Base-by-base conservation (phyloP, 2,888 invertebrate genomes). In the Synergus itoensis region DNA sequence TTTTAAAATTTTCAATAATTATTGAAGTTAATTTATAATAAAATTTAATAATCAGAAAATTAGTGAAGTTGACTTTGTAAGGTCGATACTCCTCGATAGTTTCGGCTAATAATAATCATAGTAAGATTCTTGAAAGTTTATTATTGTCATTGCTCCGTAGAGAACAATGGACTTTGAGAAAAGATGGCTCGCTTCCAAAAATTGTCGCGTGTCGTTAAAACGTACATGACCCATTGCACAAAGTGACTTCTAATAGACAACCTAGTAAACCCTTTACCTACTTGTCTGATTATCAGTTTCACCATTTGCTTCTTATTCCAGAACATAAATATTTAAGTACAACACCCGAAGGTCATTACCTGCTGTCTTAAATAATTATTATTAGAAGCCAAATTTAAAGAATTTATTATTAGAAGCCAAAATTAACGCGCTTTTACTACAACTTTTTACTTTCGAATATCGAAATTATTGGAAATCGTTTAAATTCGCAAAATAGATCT, bases 211-310 rank as follows among this genome's bases (percentile, higher is more conserved):
- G 78, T 67, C 43, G 18, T 45, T 64, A 76, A 21, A 80, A 77
- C 77, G 64, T 79, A 77, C 62, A 65, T 77, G 69, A 80, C 63
- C 75, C 69, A 67, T 81, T 81, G 78, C 80, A 80, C 80, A 83
- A 83, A 77, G 76, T 79, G 83, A 85, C 83, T 86, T 82, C 83
- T 87, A 86, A 87, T 87, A 86, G 86, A 84, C 86, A 87, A 86
- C 87, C 87, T 82, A 87, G 84, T 87, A 84, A 87, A 86, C 87
- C 82, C 84, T 79, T 87, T 84, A 84, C 81, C 84, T 64, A 82
- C 80, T 60, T 80, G 16, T 1, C 11, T 4, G 40, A 9, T 77
- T 21, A n/a, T 53, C 53, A 36, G 41, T 21, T 40, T 3, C 21
- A 28, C 41, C 28, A 21, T 12, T 21, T 12, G 4, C 9, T 21